Evolutionary conservation across 2,797 vertebrate genomes (phyloP).

Genomic region (Notoglanidium macrostoma): DNA sequence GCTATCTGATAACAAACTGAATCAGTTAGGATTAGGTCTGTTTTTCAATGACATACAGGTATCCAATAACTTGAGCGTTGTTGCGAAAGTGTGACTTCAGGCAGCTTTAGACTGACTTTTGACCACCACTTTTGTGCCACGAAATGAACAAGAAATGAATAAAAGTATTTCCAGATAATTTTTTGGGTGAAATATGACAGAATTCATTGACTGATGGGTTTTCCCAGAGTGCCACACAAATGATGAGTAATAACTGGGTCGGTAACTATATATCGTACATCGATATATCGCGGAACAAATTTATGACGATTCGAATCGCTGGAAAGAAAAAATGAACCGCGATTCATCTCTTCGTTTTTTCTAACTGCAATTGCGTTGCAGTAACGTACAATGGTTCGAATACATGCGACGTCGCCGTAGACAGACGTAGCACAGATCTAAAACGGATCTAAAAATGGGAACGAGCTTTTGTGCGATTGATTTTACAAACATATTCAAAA

Average conservation of each 20-base stretch:
- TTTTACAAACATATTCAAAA: no score
- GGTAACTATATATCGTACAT: no score
- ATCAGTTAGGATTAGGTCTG: background rate
- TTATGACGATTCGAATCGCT: no score
- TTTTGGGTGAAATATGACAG: background rate
- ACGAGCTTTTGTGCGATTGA: no score
- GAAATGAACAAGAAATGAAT: background rate
- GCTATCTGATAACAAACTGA: background rate
- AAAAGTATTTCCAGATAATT: background rate
- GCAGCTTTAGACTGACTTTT: background rate
- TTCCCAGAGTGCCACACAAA: background rate
- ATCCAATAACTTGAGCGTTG: background rate
- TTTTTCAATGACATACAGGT: background rate
- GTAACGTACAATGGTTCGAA: no score
- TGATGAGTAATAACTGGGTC: background rate
- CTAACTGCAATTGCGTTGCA: no score
- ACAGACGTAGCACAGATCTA: no score
- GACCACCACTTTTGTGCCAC: background rate
- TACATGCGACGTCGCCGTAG: no score
- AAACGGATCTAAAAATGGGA: no score
- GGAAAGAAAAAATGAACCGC: no score
- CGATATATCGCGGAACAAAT: no score
- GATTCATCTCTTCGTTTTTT: no score
- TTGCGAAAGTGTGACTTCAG: background rate
- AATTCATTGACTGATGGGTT: background rate